Evolutionary conservation across 2,888 invertebrate species (phyloP), one percentile per base, ranked within the genome.

Genomic region (Oegoconia quadripuncta): DNA sequence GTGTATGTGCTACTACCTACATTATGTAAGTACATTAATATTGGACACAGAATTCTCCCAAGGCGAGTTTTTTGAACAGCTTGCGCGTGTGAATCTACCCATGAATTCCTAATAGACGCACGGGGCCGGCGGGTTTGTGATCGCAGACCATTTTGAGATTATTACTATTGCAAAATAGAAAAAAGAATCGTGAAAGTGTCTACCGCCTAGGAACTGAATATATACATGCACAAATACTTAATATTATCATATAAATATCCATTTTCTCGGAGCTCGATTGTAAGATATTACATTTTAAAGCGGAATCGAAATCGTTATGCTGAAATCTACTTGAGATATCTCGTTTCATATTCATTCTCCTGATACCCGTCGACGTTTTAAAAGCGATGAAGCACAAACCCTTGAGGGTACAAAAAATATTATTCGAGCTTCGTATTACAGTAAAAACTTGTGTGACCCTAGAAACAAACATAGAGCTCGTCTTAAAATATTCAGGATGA

Each of bases 401-500:
- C 60, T 59, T 44, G 43, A 59, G 59, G 69, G 58, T n/a, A 56
- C 58, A 57, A 28, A 32, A 55, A 55, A 65, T 63, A 59, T 12
- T 63, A 54, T 48, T 54, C 52, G 59, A 50, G 53, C 56, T 49
- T 48, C 39, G 42, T 45, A 42, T 40, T 42, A 42, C 46, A 33
- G 45, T 42, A 46, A 44, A 42, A 47, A 37, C 50, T 53, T 50
- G 48, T 55, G 50, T 48, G 58, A 52, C 54, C 54, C 48, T 39
- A 47, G 53, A 58, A 55, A n/a, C 64, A 64, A 65, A 71, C 52
- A 53, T 62, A 67, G 54, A 55, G 51, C 57, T 44, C 45, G 64
- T 71, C 70, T 70, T 76, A 65, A 78, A 78, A 76, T 78, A 78
- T 78, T 78, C 75, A 78, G 70, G 68, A 73, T 66, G 46, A 55